Evolutionary conservation across 2,888 invertebrate genomes (phyloP).

Genomic region (Hyppa rectilinea): DNA sequence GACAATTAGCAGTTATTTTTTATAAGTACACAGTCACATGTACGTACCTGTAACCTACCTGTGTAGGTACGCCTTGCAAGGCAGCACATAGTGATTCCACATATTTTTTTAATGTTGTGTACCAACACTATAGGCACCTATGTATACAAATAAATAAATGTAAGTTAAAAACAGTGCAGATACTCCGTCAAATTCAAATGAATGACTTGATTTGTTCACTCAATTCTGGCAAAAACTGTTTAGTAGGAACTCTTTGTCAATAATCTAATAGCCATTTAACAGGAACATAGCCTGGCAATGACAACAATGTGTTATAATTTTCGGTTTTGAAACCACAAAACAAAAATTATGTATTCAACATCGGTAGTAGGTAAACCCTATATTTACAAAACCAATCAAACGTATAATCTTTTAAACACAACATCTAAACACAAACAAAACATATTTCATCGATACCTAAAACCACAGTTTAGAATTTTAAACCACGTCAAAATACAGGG

Average conservation of each 20-base stretch:
- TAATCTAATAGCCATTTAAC: too few species aligned
- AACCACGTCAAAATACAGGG: constrained; percentile 9
- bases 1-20: too few species aligned
- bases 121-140: too few species aligned
- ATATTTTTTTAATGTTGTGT: too few species aligned
- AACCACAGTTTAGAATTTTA: constrained; percentile 4
- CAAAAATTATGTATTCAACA: constrained; percentile 2
- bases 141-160: too few species aligned
- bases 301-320: background rate
- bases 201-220: background rate
- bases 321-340: background rate
- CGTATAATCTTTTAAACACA: background rate
- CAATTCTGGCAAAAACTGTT: background rate
- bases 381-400: background rate
- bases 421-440: background rate
- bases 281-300: background rate
- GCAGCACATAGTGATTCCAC: too few species aligned
- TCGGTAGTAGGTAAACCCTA: background rate
- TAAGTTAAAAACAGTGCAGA: background rate
- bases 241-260: too few species aligned
- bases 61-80: too few species aligned
- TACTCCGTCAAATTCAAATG: background rate
- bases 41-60: too few species aligned
- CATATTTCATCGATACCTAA: background rate
- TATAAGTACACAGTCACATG: too few species aligned